Percentiles rank a stretch among this genome's conserved stretches.
These are phyloP conservation scores for Sesia bembeciformis DNA, from an alignment of 2,888 invertebrate species.

Conservation along the genomic window DNA sequence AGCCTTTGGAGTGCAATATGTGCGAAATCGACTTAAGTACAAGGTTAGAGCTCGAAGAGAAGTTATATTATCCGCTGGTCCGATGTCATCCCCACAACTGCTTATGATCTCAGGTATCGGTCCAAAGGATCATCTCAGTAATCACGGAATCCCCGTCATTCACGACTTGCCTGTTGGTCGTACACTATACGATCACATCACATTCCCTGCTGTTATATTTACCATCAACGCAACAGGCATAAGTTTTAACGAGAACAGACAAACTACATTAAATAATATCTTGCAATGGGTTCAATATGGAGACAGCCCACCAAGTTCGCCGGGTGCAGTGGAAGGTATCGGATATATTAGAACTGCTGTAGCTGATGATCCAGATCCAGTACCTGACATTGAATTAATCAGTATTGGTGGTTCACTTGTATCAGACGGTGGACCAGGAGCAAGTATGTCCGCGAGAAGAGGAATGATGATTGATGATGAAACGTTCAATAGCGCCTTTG, in stretches of 20 bases:
- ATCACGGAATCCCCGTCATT: conserved; percentile 69
- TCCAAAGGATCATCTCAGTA: conserved; percentile 71
- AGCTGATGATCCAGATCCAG: conserved; percentile 55
- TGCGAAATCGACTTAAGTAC: conserved; percentile 44
- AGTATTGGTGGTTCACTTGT: conserved; percentile 69
- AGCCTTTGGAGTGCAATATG: conserved; percentile 73
- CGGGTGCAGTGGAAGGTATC: conserved; percentile 77
- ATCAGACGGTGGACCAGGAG: conserved; percentile 48
- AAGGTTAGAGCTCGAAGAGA: conserved; percentile 75
- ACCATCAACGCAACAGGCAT: conserved; percentile 48
- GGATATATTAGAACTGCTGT: conserved; percentile 77
- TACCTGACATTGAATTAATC: conserved; percentile 82
- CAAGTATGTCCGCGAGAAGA: conserved; percentile 41
- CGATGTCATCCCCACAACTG: conserved; percentile 87
- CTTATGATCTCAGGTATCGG: conserved; percentile 86
- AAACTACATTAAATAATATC: conserved; percentile 20
- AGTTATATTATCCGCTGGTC: conserved; percentile 83
- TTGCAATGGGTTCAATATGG: conserved; percentile 38
- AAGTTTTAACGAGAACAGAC: conserved; percentile 31
- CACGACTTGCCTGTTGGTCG: conserved; percentile 77
- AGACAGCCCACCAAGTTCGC: conserved; percentile 58
- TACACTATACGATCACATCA: conserved; percentile 77
- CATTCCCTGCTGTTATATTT: conserved; percentile 80
- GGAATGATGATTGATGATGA: conserved; percentile 62
- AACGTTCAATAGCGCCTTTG: conserved; percentile 54